Evolutionary conservation across 2,797 vertebrate genomes (phyloP), one percentile per base, ranked within the genome.

Genomic region (Oceanodroma leucorhoa): DNA sequence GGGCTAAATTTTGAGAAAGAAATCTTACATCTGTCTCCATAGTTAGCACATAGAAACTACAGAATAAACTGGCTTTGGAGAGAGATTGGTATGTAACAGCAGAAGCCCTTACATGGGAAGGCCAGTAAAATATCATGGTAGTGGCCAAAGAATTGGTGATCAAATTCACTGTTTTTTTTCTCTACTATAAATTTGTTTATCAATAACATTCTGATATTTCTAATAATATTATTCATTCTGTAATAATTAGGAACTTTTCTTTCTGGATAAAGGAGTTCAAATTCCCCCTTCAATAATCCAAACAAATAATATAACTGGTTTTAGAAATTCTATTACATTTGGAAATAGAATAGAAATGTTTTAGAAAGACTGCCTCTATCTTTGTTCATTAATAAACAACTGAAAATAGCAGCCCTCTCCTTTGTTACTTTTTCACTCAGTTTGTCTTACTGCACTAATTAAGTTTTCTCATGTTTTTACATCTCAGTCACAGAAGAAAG

Each of bases 401-500:
- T 70, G 45, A 83, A 91, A 60, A 70, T 34, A 78, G 29, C 62
- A 89, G 5, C 21, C 23, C 2, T 81, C 32, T 75, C 19, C 43
- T 75, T 46, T 87, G 53, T 78, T 90, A 40, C 14, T 83, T 94
- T 76, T 80, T 70, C n/a, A 29, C 14, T 67, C 19, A 14, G 14
- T 61, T 90, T 83, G 26, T 66, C 54, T 66, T 77, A 29, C 27
- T 89, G 45, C 14, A 15, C 78, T 92, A 94, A 96, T 58, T 88
- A 62, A 73, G 38, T 87, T 88, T 94, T 96, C 76, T 73, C 43
- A 40, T 95, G 57, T 94, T 97, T 96, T 97, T 96, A 38, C 50
- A 46, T 91, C 93, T 91, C 95, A 99, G 99, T 98, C 98, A 93
- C 98, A 99, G 98, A 99, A 98, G 95, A 99, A 99, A 97, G 98